Evolutionary conservation across 2,113 vertebrate species (phyloP).

Genomic region (Carassius gibelio): DNA sequence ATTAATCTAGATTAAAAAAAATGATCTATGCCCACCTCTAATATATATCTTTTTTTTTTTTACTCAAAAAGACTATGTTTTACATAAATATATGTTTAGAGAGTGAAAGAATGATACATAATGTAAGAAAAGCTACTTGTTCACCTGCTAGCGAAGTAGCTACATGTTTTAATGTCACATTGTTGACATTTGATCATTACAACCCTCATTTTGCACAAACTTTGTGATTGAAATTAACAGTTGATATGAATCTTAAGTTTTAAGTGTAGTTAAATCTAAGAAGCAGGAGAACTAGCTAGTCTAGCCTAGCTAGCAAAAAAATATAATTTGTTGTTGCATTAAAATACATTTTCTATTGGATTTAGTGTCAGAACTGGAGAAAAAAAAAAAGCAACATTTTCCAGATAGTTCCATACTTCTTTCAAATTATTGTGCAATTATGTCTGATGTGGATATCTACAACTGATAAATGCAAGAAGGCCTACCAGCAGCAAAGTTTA

Average conservation of each 20-base stretch:
- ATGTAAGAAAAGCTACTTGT: neutral
- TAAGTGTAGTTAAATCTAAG: neutral
- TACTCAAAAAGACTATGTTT: neutral
- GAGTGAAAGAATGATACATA: neutral
- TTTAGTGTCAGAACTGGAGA: neutral
- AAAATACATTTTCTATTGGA: neutral
- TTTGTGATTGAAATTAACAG: neutral
- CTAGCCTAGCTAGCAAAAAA: neutral
- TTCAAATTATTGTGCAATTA: neutral
- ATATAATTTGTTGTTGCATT: neutral
- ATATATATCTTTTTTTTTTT: too few relatives aligned
- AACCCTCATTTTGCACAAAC: neutral
- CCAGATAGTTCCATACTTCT: neutral
- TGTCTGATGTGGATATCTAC: neutral
- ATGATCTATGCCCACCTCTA: too few relatives aligned
- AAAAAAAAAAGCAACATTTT: neutral
- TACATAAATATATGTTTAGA: neutral
- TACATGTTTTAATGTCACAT: neutral
- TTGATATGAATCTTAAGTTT: neutral
- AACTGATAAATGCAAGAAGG: neutral
- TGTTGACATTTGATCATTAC: neutral
- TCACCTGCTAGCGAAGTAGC: neutral
- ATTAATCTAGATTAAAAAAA: too few relatives aligned
- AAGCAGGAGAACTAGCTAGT: neutral
- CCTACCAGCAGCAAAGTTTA: slow-evolving; percentile 21